Evolutionary conservation across 2,113 vertebrate species (phyloP).

Genomic region (Calonectris borealis): DNA sequence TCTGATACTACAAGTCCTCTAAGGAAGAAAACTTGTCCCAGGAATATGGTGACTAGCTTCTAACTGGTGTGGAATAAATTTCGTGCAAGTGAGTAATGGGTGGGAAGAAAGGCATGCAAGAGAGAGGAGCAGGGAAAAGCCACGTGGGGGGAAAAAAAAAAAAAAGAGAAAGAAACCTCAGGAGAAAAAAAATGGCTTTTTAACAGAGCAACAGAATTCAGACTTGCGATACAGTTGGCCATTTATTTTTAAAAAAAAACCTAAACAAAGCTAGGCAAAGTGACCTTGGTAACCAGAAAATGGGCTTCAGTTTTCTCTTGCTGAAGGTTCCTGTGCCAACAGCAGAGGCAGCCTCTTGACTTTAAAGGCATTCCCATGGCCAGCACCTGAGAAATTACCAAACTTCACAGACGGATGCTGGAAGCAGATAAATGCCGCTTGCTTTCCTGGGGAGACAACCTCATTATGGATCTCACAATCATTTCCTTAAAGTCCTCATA

Average conservation of each 20-base stretch:
- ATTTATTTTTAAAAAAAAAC: not conserved
- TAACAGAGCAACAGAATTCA: not conserved
- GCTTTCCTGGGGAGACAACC: not conserved
- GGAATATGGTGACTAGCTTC: not conserved
- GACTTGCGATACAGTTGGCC: not conserved
- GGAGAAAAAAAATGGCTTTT: not conserved
- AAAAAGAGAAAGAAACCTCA: not conserved
- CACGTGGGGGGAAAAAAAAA: not conserved
- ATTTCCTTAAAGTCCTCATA: not conserved
- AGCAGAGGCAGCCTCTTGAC: not conserved
- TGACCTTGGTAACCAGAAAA: not conserved
- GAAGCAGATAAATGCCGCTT: not conserved
- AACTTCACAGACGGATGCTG: not conserved
- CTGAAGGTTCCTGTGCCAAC: not conserved
- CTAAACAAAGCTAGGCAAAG: not conserved
- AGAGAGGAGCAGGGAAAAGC: not conserved
- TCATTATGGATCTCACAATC: not conserved
- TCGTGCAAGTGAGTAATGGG: not conserved
- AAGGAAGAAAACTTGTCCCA: not conserved
- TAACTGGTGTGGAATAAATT: not conserved
- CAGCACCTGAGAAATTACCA: not conserved
- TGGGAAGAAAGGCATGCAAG: not conserved
- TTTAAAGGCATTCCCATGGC: not conserved
- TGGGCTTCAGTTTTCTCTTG: not conserved
- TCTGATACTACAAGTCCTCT: not conserved